Base-by-base conservation (phyloP, 1,140 invertebrate species). In the Zaprionus ghesquierei region DNA sequence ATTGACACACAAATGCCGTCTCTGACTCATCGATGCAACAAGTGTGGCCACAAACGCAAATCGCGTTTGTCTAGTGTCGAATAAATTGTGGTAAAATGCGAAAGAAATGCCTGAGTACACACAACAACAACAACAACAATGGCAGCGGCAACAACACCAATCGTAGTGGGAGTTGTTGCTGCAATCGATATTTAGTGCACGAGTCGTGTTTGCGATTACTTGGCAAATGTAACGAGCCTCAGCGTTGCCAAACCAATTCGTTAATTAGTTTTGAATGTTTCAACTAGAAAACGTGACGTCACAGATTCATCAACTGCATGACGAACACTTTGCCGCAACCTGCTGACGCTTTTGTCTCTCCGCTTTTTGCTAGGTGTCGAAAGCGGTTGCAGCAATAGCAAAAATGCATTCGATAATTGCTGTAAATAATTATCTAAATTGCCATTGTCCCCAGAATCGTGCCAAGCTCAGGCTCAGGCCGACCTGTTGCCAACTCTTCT, bases 361-460 rank as follows among this genome's bases (percentile, higher is more conserved):
- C 50, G 56, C 25, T 25, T 61, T 65, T 64, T 35, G 44, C 59
- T 53, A 41, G 53, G 62, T 82, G 66, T 79, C 84, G 80, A 84
- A 84, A 81, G 75, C 69, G 56, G 29, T 63, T 15, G 25, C 27
- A 62, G 60, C 53, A 20, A 44, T 15, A 46, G 46, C 61, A 77
- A 82, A 77, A 82, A 61, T 79, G 71, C 76, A 76, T 71, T 79
- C 60, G 73, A 77, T 84, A 84, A 84, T 84, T 80, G 62, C 58
- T 41, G 53, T 66, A 51, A 85, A 84, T 84, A 84, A 85, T 84
- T 73, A 76, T 64, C 66, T 72, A 76, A 79, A 84, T 84, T 76
- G 76, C 75, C 55, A 49, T 35, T 38, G 63, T 41, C 82, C 71
- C 61, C 25, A 82, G 79, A 82, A 82, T 79, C 79, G 80, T 79